These are phyloP conservation scores for Troglohyphantes excavatus DNA, from an alignment of 2,888 invertebrate species.

Conservation along the genomic window DNA sequence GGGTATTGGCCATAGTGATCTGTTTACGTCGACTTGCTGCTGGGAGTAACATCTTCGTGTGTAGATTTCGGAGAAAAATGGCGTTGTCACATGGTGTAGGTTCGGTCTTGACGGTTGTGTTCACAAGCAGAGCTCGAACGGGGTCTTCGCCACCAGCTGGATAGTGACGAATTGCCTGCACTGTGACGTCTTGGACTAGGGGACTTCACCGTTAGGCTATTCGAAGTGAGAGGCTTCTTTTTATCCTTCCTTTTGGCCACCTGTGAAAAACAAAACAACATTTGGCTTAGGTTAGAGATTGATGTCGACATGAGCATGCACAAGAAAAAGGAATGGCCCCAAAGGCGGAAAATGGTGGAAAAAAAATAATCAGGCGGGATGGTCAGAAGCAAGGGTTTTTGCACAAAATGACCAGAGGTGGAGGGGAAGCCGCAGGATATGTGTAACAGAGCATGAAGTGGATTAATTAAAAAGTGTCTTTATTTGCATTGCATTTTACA, in stretches of 20 bases:
- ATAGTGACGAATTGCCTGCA: constrained; percentile 54
- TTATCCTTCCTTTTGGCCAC: constrained; percentile 51
- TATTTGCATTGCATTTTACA: too few relatives aligned
- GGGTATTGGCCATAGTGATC: too few relatives aligned
- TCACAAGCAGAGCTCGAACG: constrained; percentile 65
- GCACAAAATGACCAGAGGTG: too few relatives aligned
- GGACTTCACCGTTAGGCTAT: constrained; percentile 25
- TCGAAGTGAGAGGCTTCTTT: not conserved
- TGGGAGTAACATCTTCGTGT: constrained; percentile 18
- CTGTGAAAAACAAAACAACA: constrained; percentile 19
- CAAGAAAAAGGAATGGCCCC: too few relatives aligned
- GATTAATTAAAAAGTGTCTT: too few relatives aligned
- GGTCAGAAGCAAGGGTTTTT: too few relatives aligned
- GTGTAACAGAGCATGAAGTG: too few relatives aligned
- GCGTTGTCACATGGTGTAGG: constrained; percentile 60
- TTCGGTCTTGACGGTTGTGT: constrained; percentile 56
- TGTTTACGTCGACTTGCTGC: not conserved
- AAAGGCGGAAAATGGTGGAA: too few relatives aligned
- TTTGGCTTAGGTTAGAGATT: not conserved
- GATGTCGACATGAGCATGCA: too few relatives aligned
- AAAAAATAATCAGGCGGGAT: too few relatives aligned
- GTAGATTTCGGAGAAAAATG: constrained; percentile 17
- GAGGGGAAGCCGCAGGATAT: too few relatives aligned
- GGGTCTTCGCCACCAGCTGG: constrained; percentile 57
- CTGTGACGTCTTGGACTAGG: constrained; percentile 60